phyloP scores from a whole-genome alignment of 92 coral and sea anemone species.

The Pocillopora grandis region DNA sequence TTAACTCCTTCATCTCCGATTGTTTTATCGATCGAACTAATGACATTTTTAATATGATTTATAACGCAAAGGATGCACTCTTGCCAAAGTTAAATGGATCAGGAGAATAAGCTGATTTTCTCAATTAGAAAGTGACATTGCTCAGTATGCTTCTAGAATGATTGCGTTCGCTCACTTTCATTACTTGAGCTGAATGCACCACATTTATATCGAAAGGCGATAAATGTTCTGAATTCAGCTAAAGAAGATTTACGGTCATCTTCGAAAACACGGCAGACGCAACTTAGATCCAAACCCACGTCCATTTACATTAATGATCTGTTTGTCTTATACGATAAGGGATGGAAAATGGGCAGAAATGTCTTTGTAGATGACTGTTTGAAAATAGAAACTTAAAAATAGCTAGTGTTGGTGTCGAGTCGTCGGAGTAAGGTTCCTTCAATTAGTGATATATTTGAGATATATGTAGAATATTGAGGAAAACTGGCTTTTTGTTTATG shows the following conservation, averaged over 20 bases:
- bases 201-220: background rate
- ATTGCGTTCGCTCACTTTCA: slow-evolving; percentile 10
- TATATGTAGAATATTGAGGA: background rate
- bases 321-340: background rate
- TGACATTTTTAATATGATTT: background rate
- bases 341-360: background rate
- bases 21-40: background rate
- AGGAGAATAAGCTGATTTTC: too few relatives aligned
- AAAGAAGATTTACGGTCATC: background rate
- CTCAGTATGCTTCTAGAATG: background rate
- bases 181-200: slow-evolving; percentile 8
- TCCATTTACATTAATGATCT: background rate
- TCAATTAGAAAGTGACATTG: background rate
- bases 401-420: background rate
- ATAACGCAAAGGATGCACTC: background rate
- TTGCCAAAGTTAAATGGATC: too few relatives aligned
- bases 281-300: background rate
- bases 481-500: background rate
- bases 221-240: background rate
- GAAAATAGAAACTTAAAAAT: background rate
- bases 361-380: background rate
- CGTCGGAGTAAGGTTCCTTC: too few relatives aligned
- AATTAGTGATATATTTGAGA: too few relatives aligned
- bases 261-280: background rate
- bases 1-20: slow-evolving; percentile 2